phyloP scores from a whole-genome alignment of 2,113 vertebrate genomes.

The Bambusicola thoracicus region DNA sequence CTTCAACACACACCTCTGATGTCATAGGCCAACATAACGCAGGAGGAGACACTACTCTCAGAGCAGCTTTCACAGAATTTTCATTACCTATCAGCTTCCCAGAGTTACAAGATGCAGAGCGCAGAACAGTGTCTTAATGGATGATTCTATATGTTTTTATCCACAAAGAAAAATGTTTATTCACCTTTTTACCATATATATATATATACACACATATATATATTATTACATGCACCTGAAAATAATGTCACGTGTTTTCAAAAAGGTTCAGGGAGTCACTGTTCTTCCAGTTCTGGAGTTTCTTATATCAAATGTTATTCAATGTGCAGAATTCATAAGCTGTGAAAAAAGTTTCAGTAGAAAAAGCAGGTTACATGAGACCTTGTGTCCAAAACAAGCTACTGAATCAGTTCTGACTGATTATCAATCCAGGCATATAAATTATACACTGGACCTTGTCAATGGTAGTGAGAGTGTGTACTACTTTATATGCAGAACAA shows the following conservation, averaged over 20 bases:
- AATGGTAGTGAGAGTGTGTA: neutral
- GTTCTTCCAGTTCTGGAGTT: neutral
- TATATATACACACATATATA: too few relatives aligned
- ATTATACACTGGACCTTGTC: neutral
- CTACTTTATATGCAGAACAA: rapidly evolving
- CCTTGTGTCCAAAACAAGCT: neutral
- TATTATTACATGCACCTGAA: neutral
- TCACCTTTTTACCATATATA: neutral
- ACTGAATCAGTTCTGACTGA: neutral
- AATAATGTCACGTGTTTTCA: neutral
- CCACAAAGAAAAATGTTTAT: neutral
- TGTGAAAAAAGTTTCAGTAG: neutral
- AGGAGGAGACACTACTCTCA: too few relatives aligned
- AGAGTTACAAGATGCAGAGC: neutral
- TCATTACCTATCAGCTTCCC: neutral
- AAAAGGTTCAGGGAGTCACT: neutral
- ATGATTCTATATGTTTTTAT: neutral
- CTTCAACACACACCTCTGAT: too few relatives aligned
- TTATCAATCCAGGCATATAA: neutral
- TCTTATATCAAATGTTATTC: neutral
- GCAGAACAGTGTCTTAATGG: neutral
- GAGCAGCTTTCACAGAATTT: neutral
- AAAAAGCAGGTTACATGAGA: neutral
- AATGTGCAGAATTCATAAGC: neutral
- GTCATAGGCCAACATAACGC: too few relatives aligned